phyloP scores from a whole-genome alignment of 2,113 vertebrate genomes.

The Sapayoa aenigma region DNA sequence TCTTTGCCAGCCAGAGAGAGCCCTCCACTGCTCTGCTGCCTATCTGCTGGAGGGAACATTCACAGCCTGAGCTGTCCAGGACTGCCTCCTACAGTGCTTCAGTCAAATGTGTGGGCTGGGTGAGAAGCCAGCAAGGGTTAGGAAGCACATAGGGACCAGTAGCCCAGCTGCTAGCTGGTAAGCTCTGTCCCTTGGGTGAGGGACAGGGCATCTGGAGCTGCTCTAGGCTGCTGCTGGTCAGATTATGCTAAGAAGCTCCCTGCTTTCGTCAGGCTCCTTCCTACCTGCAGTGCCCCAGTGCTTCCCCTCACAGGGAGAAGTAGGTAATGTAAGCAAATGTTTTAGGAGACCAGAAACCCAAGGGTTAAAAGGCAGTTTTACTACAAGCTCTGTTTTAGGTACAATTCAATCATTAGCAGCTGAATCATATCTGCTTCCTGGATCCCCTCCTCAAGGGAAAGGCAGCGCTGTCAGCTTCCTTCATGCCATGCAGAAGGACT shows the following conservation, averaged over 20 bases:
- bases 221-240: neutral
- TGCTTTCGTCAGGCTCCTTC: neutral
- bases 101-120: rapidly evolving
- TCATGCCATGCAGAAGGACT: neutral
- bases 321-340: neutral
- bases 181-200: neutral
- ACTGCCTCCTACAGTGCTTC: neutral
- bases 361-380: constrained; percentile 4
- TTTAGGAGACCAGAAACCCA: neutral
- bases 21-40: neutral
- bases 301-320: neutral
- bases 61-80: neutral
- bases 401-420: neutral
- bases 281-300: neutral
- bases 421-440: neutral
- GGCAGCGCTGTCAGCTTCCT: neutral
- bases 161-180: neutral
- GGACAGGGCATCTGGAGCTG: neutral
- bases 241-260: neutral
- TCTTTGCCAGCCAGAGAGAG: neutral
- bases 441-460: neutral
- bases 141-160: neutral
- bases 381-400: neutral
- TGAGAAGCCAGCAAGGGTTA: neutral
- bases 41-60: neutral